Evolutionary conservation across 1,140 invertebrate species (phyloP).

Genomic region (Danaus plexippus): DNA sequence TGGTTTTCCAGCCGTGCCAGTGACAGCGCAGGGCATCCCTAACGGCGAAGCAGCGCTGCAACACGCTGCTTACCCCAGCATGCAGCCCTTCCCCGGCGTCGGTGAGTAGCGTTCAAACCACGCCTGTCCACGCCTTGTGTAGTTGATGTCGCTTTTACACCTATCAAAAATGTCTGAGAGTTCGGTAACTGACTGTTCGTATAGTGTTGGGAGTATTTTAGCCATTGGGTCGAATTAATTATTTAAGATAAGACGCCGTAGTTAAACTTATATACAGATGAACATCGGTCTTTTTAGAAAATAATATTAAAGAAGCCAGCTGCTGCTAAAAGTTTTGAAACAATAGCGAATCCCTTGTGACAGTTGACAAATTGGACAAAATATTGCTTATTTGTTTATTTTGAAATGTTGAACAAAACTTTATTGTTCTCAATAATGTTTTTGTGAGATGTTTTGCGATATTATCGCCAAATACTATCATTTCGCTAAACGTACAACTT

Average conservation of each 20-base stretch:
- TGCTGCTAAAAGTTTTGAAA: slow-evolving; percentile 24
- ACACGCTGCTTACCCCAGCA: slow-evolving; percentile 87
- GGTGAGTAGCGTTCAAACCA: slow-evolving; percentile 76
- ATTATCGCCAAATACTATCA: slow-evolving; percentile 3
- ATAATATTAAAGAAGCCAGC: slow-evolving; percentile 9
- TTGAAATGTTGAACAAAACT: slow-evolving; percentile 20
- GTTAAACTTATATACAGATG: not conserved
- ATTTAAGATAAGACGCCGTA: no score
- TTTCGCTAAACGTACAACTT: no score
- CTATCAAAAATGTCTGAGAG: no score
- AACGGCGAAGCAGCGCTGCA: slow-evolving; percentile 91
- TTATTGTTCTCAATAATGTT: not conserved
- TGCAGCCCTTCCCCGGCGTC: slow-evolving; percentile 92
- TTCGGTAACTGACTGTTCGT: no score
- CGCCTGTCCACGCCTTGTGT: slow-evolving; percentile 2
- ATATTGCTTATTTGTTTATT: slow-evolving; percentile 35
- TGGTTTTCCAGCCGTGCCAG: slow-evolving; percentile 74
- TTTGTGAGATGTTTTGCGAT: slow-evolving; percentile 6
- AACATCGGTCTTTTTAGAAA: slow-evolving; percentile 1
- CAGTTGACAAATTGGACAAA: slow-evolving; percentile 46
- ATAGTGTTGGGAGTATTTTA: no score
- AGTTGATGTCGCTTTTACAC: no score
- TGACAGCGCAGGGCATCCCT: slow-evolving; percentile 89
- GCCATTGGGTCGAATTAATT: no score
- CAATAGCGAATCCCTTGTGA: slow-evolving; percentile 39